Evolutionary conservation across 2,113 vertebrate species (phyloP).

Genomic region (Pavo muticus): DNA sequence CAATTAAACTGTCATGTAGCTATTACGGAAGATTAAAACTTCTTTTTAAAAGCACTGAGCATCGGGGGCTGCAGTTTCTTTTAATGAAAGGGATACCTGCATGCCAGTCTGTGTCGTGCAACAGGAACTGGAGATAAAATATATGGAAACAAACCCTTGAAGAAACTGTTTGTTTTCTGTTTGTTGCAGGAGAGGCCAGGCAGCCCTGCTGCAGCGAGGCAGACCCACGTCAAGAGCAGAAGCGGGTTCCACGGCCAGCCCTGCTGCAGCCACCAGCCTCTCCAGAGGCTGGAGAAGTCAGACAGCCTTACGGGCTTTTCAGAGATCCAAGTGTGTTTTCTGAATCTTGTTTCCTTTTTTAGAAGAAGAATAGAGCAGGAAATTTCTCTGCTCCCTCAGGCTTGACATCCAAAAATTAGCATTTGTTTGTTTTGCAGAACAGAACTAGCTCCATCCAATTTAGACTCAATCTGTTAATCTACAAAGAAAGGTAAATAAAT

Average conservation of each 20-base stretch:
- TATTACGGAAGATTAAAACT: not conserved
- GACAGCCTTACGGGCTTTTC: not conserved
- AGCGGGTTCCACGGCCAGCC: not conserved
- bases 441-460: constrained; percentile 10
- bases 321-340: not conserved
- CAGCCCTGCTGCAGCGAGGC: not conserved
- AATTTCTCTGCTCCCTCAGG: constrained; percentile 10
- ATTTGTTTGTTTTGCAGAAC: constrained; percentile 44
- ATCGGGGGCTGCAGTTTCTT: not conserved
- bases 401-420: constrained; percentile 31
- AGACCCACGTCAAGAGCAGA: not conserved
- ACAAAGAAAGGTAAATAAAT: constrained; percentile 27
- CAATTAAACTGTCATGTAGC: constrained; percentile 15
- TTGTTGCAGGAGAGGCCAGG: too few species aligned
- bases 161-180: not conserved
- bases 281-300: not conserved
- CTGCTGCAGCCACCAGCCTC: not conserved
- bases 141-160: not conserved
- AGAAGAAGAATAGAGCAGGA: not conserved
- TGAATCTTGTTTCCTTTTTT: not conserved
- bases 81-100: not conserved
- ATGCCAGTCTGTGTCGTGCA: not conserved
- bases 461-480: constrained; percentile 1
- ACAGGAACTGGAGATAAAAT: not conserved
- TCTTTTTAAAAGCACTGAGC: not conserved